Evolutionary conservation across 2,113 vertebrate genomes (phyloP), one percentile per base, ranked within the genome.

Genomic region (Panthera tigris): DNA sequence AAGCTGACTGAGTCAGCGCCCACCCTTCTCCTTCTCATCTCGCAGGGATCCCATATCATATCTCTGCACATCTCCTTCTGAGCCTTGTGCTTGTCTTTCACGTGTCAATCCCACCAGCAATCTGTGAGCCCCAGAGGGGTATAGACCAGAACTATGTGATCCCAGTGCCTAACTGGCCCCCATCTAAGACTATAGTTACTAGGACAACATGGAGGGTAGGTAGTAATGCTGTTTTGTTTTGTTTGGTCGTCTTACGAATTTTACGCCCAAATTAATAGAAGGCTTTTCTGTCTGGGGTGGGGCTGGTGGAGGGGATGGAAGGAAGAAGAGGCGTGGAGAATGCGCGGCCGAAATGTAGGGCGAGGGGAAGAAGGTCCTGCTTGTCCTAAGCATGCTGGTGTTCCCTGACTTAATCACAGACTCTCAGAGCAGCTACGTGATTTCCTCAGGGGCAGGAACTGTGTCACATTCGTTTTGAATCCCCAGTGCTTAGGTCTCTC

Each of bases 91-190:
- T 66, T 73, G n/a, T 7, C 93, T 82, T 52, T 71, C 39, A 5
- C 9, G 31, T 52, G 66, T 84, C 4, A 3, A 57, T 39, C 41
- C 63, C 57, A n/a, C 16, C 78, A 89, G 69, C 57, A 41, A 1
- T 78, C 21, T n/a, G 57, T 33, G 71, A 78, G 29, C 21, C 31
- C 31, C 48, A 52, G 50, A 63, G 84, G 1, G 41, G 6, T 31
- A 18, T 2, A 7, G 8, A 19, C 41, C 73, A 39, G n/a, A 9
- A 78, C 25, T 4, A 11, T 0, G 1, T 1, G 55, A 36, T 12
- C 39, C 39, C n/a, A 19, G 6, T 21, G 31, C 57, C 83, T 41
- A 27, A n/a, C 36, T 23, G 10, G 12, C 33, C 41, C 45, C 79
- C 13, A 45, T n/a, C 76, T 68, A 55, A 84, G 68, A 89, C 39